Percentiles rank a stretch among this genome's conserved stretches.
Conservation (phyloP, 2,888 invertebrate genomes). For the Neocrepidodera transversa region DNA sequence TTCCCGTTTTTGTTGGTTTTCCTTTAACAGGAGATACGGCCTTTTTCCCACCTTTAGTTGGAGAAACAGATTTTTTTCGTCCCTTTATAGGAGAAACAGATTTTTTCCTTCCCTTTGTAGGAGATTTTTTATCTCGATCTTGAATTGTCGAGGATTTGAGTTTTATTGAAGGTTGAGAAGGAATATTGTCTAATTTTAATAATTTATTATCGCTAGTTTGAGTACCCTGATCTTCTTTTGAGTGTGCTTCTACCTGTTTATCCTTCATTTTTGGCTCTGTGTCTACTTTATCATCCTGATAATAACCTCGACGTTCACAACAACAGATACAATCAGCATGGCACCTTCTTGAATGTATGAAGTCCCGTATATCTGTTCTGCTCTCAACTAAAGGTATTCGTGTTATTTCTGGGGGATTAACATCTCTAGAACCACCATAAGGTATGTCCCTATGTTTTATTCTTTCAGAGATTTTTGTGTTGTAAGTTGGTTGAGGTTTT, state of each 20-base stretch:
- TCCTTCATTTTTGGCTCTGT: neutral
- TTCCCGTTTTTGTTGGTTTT: neutral
- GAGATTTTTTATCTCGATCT: slow-evolving; percentile 3
- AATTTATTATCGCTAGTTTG: slow-evolving; percentile 1
- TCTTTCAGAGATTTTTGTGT: slow-evolving; percentile 56
- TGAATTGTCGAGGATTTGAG: slow-evolving; percentile 31
- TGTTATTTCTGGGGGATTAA: slow-evolving; percentile 29
- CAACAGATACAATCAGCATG: slow-evolving; percentile 14
- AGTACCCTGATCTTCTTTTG: neutral
- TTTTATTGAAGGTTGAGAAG: slow-evolving; percentile 45
- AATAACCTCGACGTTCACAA: slow-evolving; percentile 8
- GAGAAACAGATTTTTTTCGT: neutral
- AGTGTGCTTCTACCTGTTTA: neutral
- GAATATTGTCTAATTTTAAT: slow-evolving; percentile 38
- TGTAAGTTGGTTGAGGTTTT: slow-evolving; percentile 38
- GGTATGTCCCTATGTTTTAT: slow-evolving; percentile 48
- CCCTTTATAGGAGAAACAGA: neutral
- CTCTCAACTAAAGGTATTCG: slow-evolving; percentile 31
- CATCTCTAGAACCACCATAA: slow-evolving; percentile 41
- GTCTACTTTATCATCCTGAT: neutral
- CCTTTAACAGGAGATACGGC: neutral
- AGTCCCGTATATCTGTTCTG: slow-evolving; percentile 33
- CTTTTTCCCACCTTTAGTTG: neutral
- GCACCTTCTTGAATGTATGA: slow-evolving; percentile 23
- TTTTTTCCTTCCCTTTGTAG: neutral